Percentiles rank a stretch among this genome's conserved stretches.
phyloP scores from a whole-genome alignment of 2,113 vertebrate species.

The Okapia johnstoni region DNA sequence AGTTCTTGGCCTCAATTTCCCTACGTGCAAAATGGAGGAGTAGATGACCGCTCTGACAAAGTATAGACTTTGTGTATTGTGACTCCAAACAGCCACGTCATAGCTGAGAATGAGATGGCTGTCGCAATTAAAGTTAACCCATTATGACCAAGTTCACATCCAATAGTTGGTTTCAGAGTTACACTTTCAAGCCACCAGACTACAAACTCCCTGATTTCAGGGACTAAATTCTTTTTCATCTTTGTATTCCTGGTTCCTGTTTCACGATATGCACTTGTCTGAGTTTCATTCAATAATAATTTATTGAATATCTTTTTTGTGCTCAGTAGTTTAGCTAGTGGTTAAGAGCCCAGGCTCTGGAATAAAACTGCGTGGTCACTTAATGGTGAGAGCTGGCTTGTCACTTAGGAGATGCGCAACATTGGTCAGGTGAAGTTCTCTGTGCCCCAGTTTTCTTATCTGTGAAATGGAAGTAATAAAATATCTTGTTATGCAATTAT shows the following conservation, averaged over 20 bases:
- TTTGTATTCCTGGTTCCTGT: neutral
- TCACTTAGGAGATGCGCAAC: neutral
- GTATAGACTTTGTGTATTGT: too few species aligned
- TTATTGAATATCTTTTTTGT: neutral
- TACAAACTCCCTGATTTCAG: neutral
- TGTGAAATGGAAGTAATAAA: neutral
- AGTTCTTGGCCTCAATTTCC: neutral
- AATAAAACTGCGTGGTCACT: neutral
- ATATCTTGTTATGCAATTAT: neutral
- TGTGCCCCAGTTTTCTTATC: neutral
- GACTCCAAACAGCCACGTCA: neutral
- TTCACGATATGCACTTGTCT: neutral
- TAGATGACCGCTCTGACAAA: neutral
- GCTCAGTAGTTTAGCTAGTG: neutral
- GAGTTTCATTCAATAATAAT: neutral
- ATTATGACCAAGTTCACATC: neutral
- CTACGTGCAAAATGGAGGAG: neutral
- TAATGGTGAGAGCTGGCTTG: neutral
- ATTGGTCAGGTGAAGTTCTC: neutral
- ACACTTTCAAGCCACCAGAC: neutral
- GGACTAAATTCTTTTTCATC: neutral
- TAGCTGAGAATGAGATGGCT: neutral
- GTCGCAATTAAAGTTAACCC: neutral
- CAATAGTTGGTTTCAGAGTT: neutral
- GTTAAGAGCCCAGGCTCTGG: neutral